Base-by-base conservation (phyloP, 1,140 invertebrate species). In the Mercenaria mercenaria region DNA sequence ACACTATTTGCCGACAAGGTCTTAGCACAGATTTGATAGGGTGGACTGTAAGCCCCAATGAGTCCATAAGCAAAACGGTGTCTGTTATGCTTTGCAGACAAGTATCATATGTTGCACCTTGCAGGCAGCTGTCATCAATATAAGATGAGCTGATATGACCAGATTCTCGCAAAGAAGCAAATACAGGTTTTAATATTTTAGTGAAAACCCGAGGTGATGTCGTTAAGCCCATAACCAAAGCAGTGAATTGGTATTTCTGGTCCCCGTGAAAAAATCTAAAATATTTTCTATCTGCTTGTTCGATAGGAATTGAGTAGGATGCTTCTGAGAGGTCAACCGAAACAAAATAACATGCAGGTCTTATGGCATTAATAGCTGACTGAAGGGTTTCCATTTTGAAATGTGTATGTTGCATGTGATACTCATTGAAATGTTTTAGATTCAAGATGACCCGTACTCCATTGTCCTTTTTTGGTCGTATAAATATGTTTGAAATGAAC, bases 301-400 rank as follows among this genome's bases (percentile, higher is more conserved):
- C 13, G 18, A 74, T 47, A 26, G 61, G 50, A 39, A 82, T 32
- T 20, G 69, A 50, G 32, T 52, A 64, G 50, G 47, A 86, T 23
- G 89, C 89, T 6, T 90, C 89, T 6, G 84, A 67, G 15, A 90
- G 43, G 34, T 90, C 82, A 11, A 90, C 56, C 69, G 39, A 69
- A n/a, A 8, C 64, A 72, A 69, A 84, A 50, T 32, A 89, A 50
- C 74, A 41, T 11, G 41, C 6, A 3, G 41, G 13, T 29, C 74
- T 13, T 37, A 77, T 77, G 3, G 8, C 18, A 15, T 41, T 50
- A 47, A 77, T 47, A 47, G 74, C 74, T 8, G 74, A 43, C 8
- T 41, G 37, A 15, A 77, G 23, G 26, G 37, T 88, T 56, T 92
- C 91, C 91, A 90, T 90, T 76, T 74, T 74, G 23, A 37, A 74